Percentiles rank a stretch among this genome's conserved stretches.
Evolutionary conservation across 2,888 invertebrate species (phyloP).

Genomic region (Salticus scenicus): DNA sequence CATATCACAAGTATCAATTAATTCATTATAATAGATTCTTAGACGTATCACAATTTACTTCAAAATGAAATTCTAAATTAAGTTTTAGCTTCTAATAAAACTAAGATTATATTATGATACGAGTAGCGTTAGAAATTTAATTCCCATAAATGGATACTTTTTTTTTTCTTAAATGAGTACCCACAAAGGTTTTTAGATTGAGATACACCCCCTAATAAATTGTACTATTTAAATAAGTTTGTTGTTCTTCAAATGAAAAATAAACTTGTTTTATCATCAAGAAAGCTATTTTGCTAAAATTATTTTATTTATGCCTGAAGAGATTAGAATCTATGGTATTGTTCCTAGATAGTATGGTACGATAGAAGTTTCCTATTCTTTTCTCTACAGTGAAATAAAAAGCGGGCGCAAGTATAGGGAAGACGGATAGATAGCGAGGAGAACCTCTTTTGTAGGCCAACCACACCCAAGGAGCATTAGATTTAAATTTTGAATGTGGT

Average conservation of each 20-base stretch:
- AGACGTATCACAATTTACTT: too few relatives aligned
- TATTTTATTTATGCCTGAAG: conserved; percentile 7
- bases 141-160: too few relatives aligned
- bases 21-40: too few relatives aligned
- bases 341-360: conserved; percentile 14
- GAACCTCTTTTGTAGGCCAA: conserved; percentile 53
- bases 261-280: neutral
- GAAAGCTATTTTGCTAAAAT: neutral
- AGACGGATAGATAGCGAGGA: neutral
- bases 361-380: conserved; percentile 54
- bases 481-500: conserved; percentile 62
- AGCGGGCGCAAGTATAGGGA: conserved; percentile 4
- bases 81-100: too few relatives aligned
- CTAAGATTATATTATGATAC: too few relatives aligned
- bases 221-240: neutral
- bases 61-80: too few relatives aligned
- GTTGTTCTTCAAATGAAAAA: neutral
- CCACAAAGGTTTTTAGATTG: too few relatives aligned
- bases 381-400: conserved; percentile 30
- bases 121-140: too few relatives aligned
- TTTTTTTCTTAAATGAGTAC: too few relatives aligned
- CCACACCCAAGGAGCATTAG: conserved; percentile 67
- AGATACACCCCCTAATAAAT: neutral
- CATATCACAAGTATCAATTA: too few relatives aligned
- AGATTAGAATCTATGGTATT: conserved; percentile 17